These are phyloP conservation scores for Calameuta filiformis DNA, from an alignment of 2,888 invertebrate species.

Conservation along the genomic window DNA sequence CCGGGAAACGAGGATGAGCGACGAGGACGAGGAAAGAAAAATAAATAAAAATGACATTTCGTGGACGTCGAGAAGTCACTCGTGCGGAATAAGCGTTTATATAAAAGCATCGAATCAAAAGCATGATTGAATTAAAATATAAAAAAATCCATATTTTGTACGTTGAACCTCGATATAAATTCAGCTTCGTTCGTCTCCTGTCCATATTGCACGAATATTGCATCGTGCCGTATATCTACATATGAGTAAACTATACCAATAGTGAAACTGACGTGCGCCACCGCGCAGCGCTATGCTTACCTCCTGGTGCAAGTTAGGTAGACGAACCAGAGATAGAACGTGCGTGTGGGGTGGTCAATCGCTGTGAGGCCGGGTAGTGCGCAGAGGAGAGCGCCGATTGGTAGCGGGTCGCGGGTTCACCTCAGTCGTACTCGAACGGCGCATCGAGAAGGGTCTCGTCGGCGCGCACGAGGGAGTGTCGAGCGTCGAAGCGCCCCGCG, in stretches of 20 bases:
- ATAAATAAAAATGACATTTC: neutral
- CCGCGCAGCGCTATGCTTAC: neutral
- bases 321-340: constrained; percentile 11
- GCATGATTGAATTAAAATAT: neutral
- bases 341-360: constrained; percentile 51
- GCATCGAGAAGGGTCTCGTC: constrained; percentile 55
- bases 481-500: constrained; percentile 4
- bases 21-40: neutral
- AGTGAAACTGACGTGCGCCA: neutral
- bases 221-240: neutral
- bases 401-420: constrained; percentile 43
- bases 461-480: neutral
- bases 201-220: neutral
- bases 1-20: neutral
- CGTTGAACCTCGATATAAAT: neutral
- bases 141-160: neutral
- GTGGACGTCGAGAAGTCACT: neutral
- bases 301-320: neutral
- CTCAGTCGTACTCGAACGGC: constrained; percentile 63
- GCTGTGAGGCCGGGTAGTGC: constrained; percentile 38
- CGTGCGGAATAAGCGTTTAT: neutral
- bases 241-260: neutral
- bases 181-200: neutral
- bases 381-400: constrained; percentile 54
- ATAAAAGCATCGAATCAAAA: neutral